phyloP scores from a whole-genome alignment of 2,797 vertebrate species.

The Gadopsis marmoratus region DNA sequence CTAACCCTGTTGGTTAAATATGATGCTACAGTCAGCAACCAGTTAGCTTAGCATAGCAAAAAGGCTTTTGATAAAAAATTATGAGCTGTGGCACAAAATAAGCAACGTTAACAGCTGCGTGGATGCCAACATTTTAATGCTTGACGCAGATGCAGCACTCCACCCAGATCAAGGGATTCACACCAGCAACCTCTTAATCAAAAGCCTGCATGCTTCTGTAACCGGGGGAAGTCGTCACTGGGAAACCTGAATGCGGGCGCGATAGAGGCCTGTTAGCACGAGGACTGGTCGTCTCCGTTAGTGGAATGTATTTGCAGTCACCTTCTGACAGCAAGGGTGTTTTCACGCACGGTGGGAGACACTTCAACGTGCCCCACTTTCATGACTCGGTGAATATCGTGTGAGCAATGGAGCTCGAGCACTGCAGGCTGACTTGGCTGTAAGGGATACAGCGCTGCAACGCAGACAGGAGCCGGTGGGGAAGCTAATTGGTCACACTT shows the following conservation, averaged over 20 bases:
- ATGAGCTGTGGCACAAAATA: background rate
- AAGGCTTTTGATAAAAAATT: background rate
- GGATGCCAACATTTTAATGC: background rate
- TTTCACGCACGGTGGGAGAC: background rate
- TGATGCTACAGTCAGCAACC: background rate
- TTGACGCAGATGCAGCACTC: background rate
- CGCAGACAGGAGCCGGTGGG: conserved; percentile 15
- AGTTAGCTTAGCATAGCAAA: background rate
- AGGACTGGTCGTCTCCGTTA: background rate
- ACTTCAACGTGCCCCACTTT: conserved; percentile 45
- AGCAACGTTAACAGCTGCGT: background rate
- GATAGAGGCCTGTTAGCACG: background rate
- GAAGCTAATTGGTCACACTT: conserved; percentile 41
- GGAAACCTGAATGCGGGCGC: background rate
- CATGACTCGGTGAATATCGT: conserved; percentile 15
- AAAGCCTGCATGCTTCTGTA: background rate
- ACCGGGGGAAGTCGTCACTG: background rate
- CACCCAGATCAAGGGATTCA: background rate
- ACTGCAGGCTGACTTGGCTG: conserved; percentile 6
- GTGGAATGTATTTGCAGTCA: background rate
- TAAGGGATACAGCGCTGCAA: conserved; percentile 20
- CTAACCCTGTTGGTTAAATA: background rate
- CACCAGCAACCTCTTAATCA: background rate
- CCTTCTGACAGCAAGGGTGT: conserved; percentile 7
- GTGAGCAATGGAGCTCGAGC: conserved; percentile 64